Percentiles rank a stretch among this genome's conserved stretches.
Evolutionary conservation across 2,797 vertebrate genomes (phyloP).

Genomic region (Vultur gryphus): DNA sequence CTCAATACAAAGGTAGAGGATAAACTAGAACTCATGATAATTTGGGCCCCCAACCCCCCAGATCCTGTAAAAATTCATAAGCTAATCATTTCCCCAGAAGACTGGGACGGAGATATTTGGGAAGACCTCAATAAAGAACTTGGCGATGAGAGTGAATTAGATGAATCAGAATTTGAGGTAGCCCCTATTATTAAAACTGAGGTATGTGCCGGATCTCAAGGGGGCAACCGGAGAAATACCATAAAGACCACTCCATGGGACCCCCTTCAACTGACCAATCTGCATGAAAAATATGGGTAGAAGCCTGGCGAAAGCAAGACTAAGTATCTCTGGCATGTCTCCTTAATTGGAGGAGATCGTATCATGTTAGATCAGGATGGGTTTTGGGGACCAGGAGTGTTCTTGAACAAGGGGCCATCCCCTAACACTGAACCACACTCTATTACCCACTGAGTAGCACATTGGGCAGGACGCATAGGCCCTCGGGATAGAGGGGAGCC

Average conservation of each 20-base stretch:
- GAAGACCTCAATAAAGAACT: neutral
- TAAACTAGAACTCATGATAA: neutral
- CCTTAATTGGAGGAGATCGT: rapidly evolving
- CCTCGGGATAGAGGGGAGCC: rapidly evolving
- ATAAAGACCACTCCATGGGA: neutral
- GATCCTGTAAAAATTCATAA: neutral
- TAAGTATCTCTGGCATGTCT: neutral
- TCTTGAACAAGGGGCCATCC: neutral
- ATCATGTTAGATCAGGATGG: neutral
- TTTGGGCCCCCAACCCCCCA: neutral
- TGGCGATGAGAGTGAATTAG: neutral
- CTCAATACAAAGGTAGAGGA: neutral
- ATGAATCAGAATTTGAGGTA: neutral
- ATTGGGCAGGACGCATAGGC: too few species aligned
- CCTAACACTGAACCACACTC: neutral
- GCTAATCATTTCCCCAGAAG: neutral
- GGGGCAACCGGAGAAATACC: neutral
- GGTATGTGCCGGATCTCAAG: too few species aligned
- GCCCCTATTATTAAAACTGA: neutral
- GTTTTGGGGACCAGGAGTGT: neutral
- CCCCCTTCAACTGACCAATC: neutral
- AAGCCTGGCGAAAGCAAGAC: neutral
- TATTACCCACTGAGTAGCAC: rapidly evolving
- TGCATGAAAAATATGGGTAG: neutral
- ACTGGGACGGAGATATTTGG: neutral